phyloP scores from a whole-genome alignment of 2,797 vertebrate genomes.

The Oreonectes daqikongensis region DNA sequence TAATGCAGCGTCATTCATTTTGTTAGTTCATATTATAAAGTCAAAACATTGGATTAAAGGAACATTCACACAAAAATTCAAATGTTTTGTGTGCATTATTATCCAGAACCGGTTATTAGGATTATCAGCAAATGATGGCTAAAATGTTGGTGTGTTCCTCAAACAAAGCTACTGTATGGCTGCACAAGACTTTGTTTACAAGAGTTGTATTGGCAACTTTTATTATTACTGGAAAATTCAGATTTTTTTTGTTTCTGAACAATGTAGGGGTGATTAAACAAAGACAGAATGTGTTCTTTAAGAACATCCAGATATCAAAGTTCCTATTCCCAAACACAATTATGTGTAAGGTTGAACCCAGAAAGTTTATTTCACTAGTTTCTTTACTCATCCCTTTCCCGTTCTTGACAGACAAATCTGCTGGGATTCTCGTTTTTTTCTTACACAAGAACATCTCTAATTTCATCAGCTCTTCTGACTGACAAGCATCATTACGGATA shows the following conservation, averaged over 20 bases:
- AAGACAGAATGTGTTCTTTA: constrained; percentile 1
- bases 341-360: constrained; percentile 41
- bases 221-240: too few relatives aligned
- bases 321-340: neutral
- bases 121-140: neutral
- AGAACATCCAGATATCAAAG: neutral
- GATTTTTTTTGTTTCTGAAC: too few relatives aligned
- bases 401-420: constrained; percentile 65
- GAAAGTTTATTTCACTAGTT: constrained; percentile 43
- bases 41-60: constrained; percentile 3
- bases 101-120: neutral
- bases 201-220: too few relatives aligned
- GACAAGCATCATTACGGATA: constrained; percentile 81
- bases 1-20: constrained; percentile 54
- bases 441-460: constrained; percentile 71
- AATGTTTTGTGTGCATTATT: neutral
- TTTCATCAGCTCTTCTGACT: constrained; percentile 76
- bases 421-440: constrained; percentile 49
- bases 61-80: constrained; percentile 5
- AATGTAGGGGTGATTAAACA: neutral
- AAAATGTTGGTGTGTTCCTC: neutral
- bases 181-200: too few relatives aligned
- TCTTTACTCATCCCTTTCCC: constrained; percentile 52
- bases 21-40: constrained; percentile 24
- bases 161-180: neutral